phyloP scores from a whole-genome alignment of 2,113 vertebrate genomes.

The Lycocorax pyrrhopterus region DNA sequence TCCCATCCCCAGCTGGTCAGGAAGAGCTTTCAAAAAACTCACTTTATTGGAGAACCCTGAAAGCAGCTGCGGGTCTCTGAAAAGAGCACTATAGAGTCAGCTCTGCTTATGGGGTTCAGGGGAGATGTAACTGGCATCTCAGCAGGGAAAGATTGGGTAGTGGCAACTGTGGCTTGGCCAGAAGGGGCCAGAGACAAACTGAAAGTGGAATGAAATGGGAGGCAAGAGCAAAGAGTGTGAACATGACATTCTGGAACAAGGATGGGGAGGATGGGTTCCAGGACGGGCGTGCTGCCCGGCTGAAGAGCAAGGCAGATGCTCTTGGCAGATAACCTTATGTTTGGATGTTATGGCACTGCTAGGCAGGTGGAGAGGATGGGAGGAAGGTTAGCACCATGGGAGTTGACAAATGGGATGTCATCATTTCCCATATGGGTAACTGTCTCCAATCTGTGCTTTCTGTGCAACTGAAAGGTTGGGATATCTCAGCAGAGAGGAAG shows the following conservation, averaged over 20 bases:
- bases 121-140: not conserved
- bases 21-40: not conserved
- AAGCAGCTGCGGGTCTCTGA: not conserved
- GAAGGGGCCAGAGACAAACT: not conserved
- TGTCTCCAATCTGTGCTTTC: constrained; percentile 14
- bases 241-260: not conserved
- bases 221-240: not conserved
- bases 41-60: not conserved
- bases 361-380: constrained; percentile 39
- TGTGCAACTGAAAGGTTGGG: not conserved
- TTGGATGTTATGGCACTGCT: not conserved
- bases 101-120: not conserved
- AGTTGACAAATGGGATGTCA: constrained; percentile 54
- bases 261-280: not conserved
- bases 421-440: constrained; percentile 40
- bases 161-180: not conserved
- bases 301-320: constrained; percentile 36
- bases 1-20: not conserved
- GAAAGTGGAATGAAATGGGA: not conserved
- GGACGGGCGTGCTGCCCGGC: fast-evolving
- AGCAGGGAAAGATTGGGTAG: not conserved
- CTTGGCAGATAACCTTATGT: constrained; percentile 25
- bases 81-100: not conserved
- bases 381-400: constrained; percentile 1
- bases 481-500: not conserved